A percentile compares a stretch with the other conserved stretches of the same genome.
These are phyloP conservation scores for Oryzias javanicus DNA, from an alignment of 2,113 vertebrate genomes.

Conservation along the genomic window DNA sequence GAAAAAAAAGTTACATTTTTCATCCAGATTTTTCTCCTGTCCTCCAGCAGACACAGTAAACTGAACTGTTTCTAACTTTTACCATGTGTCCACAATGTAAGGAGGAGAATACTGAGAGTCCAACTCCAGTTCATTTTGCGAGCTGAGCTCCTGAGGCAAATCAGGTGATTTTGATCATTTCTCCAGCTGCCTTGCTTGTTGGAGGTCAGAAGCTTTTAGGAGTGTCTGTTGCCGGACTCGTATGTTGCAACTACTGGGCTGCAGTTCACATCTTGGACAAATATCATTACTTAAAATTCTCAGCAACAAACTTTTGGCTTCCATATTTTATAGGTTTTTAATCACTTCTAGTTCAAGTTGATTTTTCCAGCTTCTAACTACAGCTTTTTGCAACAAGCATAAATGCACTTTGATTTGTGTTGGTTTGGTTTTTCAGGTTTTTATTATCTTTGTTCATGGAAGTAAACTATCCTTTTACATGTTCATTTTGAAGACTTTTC, in stretches of 20 bases:
- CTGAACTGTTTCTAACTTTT: slow-evolving; percentile 49
- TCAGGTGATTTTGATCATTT: slow-evolving; percentile 49
- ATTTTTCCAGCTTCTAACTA: slow-evolving; percentile 27
- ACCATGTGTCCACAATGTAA: slow-evolving; percentile 47
- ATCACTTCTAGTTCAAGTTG: slow-evolving; percentile 24
- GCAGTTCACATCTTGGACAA: neutral
- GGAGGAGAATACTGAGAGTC: slow-evolving; percentile 19
- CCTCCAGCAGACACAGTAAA: neutral
- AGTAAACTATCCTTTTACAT: slow-evolving; percentile 28
- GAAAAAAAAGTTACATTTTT: too few relatives aligned
- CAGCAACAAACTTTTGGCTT: neutral
- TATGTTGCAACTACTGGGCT: neutral
- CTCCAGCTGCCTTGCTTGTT: slow-evolving; percentile 21
- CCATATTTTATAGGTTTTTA: slow-evolving; percentile 1
- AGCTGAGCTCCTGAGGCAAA: slow-evolving; percentile 26
- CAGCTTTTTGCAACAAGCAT: slow-evolving; percentile 23
- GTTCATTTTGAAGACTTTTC: slow-evolving; percentile 36
- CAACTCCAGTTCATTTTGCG: slow-evolving; percentile 15
- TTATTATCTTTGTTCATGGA: slow-evolving; percentile 42
- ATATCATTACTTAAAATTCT: slow-evolving; percentile 5
- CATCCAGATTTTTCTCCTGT: too few relatives aligned
- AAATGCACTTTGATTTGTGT: slow-evolving; percentile 23
- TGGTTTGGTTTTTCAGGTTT: slow-evolving; percentile 37
- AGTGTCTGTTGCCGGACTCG: neutral
- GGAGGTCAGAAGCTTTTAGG: slow-evolving; percentile 13